Base-by-base conservation (phyloP, 1,140 invertebrate genomes). In the Cherax quadricarinatus region DNA sequence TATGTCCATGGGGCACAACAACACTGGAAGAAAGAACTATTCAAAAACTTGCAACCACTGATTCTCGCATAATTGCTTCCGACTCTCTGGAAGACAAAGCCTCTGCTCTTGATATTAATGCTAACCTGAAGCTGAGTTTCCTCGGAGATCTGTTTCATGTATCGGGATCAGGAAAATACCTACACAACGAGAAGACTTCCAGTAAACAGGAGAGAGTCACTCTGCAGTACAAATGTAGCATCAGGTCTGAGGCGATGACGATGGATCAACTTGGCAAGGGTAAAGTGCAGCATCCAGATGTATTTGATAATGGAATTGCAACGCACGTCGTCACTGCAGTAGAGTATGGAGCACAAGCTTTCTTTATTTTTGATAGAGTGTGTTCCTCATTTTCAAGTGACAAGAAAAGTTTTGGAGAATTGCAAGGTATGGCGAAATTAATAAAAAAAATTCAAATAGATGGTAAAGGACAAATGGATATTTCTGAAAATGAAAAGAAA, bases 281-380 rank as follows among this genome's bases (percentile, higher is more conserved):
- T 14, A 80, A 80, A 6, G 41, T 80, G 4, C 12, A 41, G n/a
- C 53, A 80, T 41, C 87, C 14, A 80, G 0, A 88, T 4, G 51
- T 88, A 12, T 80, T 88, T 53, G 78, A 88, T 4, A 3, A 88
- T 21, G 78, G 78, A 6, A 41, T 24, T 62, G 87, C 87, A 18
- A 88, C 87, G 0, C 87, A 88, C 30, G 87, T 88, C 60, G 87
- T 88, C 49, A 88, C 87, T 18, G 79, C 78, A 14, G 81, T 88
- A 60, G 24, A 30, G 14, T 88, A 88, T 80, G 87, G 87, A 9
- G 87, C 75, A 24, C 49, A 81, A 18, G 87, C 87, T 41, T 88
- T 81, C 57, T 88, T 88, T 80, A 53, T 88, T 41, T 88, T 88
- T 81, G 87, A 88, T 16, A 57, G 73, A 53, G 16, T 21, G 10